A percentile compares a stretch with the other conserved stretches of the same genome.
Conservation (phyloP, 2,113 vertebrate species). For the Nannospalax galili region DNA sequence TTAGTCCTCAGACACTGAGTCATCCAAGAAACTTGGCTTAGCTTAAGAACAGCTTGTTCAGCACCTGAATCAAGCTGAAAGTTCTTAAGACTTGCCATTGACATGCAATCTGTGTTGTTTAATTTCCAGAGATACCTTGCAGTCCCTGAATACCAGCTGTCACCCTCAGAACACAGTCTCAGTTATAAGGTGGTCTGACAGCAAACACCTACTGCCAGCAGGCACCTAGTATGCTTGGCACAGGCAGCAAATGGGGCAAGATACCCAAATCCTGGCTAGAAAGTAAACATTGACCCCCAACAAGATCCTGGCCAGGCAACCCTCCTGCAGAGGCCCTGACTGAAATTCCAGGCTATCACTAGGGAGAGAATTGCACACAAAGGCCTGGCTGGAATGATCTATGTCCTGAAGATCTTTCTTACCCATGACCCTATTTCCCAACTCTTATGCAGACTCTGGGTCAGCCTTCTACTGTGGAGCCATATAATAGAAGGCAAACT, state of each 20-base stretch:
- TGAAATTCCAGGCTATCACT: not conserved
- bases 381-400: not conserved
- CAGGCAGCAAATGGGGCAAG: not conserved
- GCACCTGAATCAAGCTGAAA: not conserved
- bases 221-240: not conserved
- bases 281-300: not conserved
- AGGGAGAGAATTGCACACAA: not conserved
- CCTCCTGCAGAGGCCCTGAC: not conserved
- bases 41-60: not conserved
- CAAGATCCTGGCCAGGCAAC: not conserved
- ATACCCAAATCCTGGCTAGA: constrained; percentile 2
- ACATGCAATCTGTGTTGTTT: not conserved
- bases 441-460: fast-evolving
- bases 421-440: not conserved
- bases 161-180: not conserved
- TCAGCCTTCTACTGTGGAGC: not conserved
- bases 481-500: not conserved
- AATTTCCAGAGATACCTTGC: not conserved
- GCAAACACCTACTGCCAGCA: not conserved
- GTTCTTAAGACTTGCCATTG: not conserved
- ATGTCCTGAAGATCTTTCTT: not conserved
- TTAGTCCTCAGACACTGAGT: not conserved
- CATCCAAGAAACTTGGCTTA: not conserved
- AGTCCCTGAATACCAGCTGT: not conserved
- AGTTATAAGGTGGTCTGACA: not conserved